These are phyloP conservation scores for Sabellastarte sp. DNA, from an alignment of 2,888 invertebrate species.

Conservation along the genomic window DNA sequence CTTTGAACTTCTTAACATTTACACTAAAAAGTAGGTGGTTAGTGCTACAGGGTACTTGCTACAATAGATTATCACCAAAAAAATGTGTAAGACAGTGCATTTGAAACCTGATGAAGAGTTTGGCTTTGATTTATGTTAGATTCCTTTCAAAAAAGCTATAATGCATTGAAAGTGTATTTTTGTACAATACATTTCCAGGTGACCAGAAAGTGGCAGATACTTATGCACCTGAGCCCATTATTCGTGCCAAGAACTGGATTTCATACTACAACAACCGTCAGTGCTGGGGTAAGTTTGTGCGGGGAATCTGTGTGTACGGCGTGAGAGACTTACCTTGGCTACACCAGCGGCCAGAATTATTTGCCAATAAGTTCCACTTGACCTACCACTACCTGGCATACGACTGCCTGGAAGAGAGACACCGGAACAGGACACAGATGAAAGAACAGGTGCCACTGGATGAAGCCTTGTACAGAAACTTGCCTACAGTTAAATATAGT, in stretches of 20 bases:
- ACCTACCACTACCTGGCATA: conserved; percentile 41
- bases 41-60: no score
- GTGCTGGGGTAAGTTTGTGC: conserved; percentile 44
- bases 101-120: no score
- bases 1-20: no score
- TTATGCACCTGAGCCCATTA: conserved; percentile 22
- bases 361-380: conserved; percentile 50
- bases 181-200: no score
- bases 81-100: no score
- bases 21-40: no score
- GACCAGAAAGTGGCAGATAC: conserved; percentile 25
- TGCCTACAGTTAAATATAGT: conserved; percentile 30
- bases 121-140: no score
- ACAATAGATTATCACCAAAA: no score
- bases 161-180: no score
- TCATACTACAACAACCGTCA: conserved; percentile 20
- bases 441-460: conserved; percentile 12
- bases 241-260: conserved; percentile 32
- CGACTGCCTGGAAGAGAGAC: conserved; percentile 49
- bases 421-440: conserved; percentile 37
- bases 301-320: conserved; percentile 50
- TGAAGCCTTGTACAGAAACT: conserved; percentile 17
- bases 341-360: conserved; percentile 35
- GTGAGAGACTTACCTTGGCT: conserved; percentile 39
- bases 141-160: no score